Evolutionary conservation across 2,113 vertebrate genomes (phyloP), one percentile per base, ranked within the genome.

Genomic region (Toxostoma redivivum): DNA sequence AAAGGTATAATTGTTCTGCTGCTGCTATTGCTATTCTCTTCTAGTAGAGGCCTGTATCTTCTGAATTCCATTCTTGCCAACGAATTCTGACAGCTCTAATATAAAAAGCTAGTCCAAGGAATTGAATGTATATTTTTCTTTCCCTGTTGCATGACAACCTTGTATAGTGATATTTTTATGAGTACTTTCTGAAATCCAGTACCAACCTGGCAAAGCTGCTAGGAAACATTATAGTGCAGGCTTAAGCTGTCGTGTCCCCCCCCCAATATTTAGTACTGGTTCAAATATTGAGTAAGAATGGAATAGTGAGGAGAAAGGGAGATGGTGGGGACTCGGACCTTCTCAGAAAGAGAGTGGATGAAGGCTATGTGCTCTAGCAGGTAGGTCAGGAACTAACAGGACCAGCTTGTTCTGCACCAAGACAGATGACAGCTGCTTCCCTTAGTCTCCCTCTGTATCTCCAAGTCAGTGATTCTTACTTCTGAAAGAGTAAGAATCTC

Each of bases 91-190:
- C 88, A 76, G 42, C 74, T 79, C 11, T 65, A 45, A 86, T 83
- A 87, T n/a, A 92, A 93, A 83, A 93, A 86, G 18, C 76, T 54
- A 84, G 48, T 94, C 24, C 70, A 92, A 94, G 53, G 51, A 97
- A 86, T 58, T 77, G 62, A 84, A 48, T 56, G 21, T 31, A 21
- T 77, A 86, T 69, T 95, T 73, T 88, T 48, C 30, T 42, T 50
- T 45, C 20, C 62, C 51, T 76, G 38, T 47, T n/a, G 57, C 77
- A 93, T 67, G 13, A 33, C 33, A 44, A 37, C 3, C 11, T 92
- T 90, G 61, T 24, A 72, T 12, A 50, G 51, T 60, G 28, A 27
- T 58, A 67, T 69, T 74, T 96, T 88, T 50, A 67, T 58, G 18
- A 92, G 48, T 95, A 74, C 22, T 64, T 92, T 60, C 61, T 70